Evolutionary conservation across 1,140 invertebrate genomes (phyloP), one percentile per base, ranked within the genome.

Genomic region (Drosophila obscura): DNA sequence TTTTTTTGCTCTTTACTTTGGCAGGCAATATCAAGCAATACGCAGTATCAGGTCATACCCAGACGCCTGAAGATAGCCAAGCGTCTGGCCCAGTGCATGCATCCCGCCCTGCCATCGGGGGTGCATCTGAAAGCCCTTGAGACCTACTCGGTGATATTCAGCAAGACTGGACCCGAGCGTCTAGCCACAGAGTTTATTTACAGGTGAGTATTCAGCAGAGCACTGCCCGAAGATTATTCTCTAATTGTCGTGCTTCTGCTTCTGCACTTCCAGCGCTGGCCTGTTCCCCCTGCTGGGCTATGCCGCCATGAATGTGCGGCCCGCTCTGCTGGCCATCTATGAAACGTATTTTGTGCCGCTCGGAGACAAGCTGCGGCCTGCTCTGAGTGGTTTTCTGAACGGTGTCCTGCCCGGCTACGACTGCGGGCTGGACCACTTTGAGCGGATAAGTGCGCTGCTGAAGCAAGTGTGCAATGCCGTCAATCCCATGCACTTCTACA

Each of bases 81-180:
- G 93, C 94, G 98, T 76, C 93, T 99, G 63, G 97, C 97, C 55
- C 98, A 99, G 94, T 99, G 98, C 92, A 96, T 99, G 94, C 98
- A 99, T 93, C 97, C 97, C 48, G 96, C 96, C 35, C 93, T 99
- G 60, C 98, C 98, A 44, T 95, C 96, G 67, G 97, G 97, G 61
- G 98, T 99, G 22, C 98, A 99, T 93, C 92, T 98, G 28, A 98
- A 98, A 93, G 97, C 97, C 22, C 92, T 99, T 39, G 98, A 99
- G 93, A 98, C 97, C 0, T 99, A 98, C 92, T 96, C 97, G 81
- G 96, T 97, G 67, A 97, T 98, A 87, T 98, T 99, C 92, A 96
- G 96, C 91, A 96, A 95, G 81, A 97, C 98, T 92, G 97, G 97
- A 50, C 95, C 96, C 41, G 95, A 96, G 80, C 93, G 96, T 69